Conservation (phyloP, 2,888 invertebrate genomes). For the Gari tellinella region DNA sequence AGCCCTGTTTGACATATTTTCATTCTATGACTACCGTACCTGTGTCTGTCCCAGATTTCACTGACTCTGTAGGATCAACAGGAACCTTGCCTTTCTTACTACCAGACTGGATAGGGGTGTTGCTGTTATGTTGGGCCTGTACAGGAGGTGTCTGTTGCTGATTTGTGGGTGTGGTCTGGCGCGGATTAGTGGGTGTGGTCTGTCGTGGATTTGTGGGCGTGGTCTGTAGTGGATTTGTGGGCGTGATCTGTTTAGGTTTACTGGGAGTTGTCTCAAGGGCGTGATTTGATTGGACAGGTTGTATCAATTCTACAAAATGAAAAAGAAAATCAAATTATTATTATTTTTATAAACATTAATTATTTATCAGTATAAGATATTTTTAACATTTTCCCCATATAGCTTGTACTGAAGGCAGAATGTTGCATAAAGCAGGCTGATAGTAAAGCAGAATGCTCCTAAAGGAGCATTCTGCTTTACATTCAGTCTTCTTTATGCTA, state of each 20-base stretch:
- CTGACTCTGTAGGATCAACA: conserved; percentile 47
- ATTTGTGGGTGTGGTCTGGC: not conserved
- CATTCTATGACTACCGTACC: conserved; percentile 38
- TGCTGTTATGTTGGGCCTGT: conserved; percentile 2
- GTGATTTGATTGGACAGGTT: not conserved
- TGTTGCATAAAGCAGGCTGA: too few relatives aligned
- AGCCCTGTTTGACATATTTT: too few relatives aligned
- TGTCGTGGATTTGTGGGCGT: too few relatives aligned
- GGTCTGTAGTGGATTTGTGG: conserved; percentile 7
- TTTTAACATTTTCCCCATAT: too few relatives aligned
- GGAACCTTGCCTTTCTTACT: conserved; percentile 34
- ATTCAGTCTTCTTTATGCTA: too few relatives aligned
- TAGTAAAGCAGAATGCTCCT: too few relatives aligned
- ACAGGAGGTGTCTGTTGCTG: conserved; percentile 3
- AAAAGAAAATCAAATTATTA: not conserved
- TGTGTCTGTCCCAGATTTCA: conserved; percentile 56
- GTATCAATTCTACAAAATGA: conserved; percentile 7
- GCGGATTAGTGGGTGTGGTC: too few relatives aligned
- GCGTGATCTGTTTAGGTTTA: too few relatives aligned
- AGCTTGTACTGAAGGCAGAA: too few relatives aligned
- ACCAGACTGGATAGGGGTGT: not conserved
- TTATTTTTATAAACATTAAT: too few relatives aligned
- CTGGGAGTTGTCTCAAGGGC: not conserved
- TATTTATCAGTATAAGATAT: too few relatives aligned
- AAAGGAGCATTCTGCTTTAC: too few relatives aligned